Conservation (phyloP, 1,140 invertebrate species). For the Pararge aegeria region DNA sequence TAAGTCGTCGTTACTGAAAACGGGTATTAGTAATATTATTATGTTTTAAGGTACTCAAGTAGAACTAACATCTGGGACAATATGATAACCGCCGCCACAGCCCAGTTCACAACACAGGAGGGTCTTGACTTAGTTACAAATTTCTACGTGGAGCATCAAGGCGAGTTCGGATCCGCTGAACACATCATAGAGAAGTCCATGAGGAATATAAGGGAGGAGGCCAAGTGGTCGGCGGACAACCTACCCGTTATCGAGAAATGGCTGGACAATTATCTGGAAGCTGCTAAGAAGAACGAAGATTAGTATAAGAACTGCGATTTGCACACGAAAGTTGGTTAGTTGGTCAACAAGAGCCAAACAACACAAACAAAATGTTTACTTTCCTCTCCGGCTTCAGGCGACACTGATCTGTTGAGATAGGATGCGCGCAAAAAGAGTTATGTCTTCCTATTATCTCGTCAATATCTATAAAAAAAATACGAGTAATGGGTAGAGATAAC, state of each 20-base stretch:
- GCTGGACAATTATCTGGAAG: constrained; percentile 80
- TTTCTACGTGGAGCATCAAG: constrained; percentile 80
- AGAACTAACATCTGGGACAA: constrained; percentile 87
- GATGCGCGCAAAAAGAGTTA: too few species aligned
- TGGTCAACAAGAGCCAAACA: too few species aligned
- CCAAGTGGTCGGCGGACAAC: constrained; percentile 85
- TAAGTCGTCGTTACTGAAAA: too few species aligned
- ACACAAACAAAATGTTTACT: too few species aligned
- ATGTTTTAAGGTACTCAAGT: constrained; percentile 80
- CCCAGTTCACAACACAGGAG: constrained; percentile 85
- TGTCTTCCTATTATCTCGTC: too few species aligned
- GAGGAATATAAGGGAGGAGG: constrained; percentile 84
- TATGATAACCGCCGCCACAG: constrained; percentile 85
- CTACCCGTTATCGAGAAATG: constrained; percentile 85
- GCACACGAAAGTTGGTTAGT: too few species aligned
- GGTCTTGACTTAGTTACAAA: constrained; percentile 84
- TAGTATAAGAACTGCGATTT: constrained; percentile 25
- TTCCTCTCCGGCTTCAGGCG: too few species aligned
- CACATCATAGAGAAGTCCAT: constrained; percentile 84
- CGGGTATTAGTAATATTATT: not conserved
- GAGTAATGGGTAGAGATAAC: too few species aligned
- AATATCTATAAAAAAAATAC: too few species aligned
- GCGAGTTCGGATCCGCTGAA: constrained; percentile 84
- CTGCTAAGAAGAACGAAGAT: constrained; percentile 37
- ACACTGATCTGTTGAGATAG: too few species aligned